These are phyloP conservation scores for Rhaphigaster nebulosa DNA, from an alignment of 2,888 invertebrate species.

Conservation along the genomic window DNA sequence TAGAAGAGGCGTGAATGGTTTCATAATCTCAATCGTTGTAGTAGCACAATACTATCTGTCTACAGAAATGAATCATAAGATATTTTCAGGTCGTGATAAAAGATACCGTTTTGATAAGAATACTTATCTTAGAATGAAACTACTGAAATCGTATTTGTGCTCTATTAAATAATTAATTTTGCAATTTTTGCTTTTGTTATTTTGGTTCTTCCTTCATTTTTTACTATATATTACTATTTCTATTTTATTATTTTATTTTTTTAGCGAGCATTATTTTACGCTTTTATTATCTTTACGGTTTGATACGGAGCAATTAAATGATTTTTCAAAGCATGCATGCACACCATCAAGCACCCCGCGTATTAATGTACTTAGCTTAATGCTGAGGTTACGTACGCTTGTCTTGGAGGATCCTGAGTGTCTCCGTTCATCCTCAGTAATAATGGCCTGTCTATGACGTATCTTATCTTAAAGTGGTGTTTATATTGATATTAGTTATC, in stretches of 20 bases:
- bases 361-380: neutral
- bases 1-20: neutral
- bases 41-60: neutral
- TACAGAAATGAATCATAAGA: neutral
- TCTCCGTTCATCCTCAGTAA: neutral
- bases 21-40: neutral
- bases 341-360: neutral
- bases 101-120: neutral
- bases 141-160: neutral
- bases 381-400: neutral
- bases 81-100: neutral
- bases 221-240: neutral
- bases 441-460: neutral
- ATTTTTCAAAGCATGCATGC: neutral
- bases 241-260: neutral
- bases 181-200: neutral
- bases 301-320: neutral
- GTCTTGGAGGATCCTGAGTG: neutral
- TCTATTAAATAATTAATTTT: neutral
- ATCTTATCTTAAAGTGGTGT: neutral
- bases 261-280: neutral
- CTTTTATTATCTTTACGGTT: neutral
- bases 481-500: conserved; percentile 34
- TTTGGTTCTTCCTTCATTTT: neutral
- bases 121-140: neutral